Conservation (phyloP, 1,140 invertebrate species). For the Drosophila bocqueti region DNA sequence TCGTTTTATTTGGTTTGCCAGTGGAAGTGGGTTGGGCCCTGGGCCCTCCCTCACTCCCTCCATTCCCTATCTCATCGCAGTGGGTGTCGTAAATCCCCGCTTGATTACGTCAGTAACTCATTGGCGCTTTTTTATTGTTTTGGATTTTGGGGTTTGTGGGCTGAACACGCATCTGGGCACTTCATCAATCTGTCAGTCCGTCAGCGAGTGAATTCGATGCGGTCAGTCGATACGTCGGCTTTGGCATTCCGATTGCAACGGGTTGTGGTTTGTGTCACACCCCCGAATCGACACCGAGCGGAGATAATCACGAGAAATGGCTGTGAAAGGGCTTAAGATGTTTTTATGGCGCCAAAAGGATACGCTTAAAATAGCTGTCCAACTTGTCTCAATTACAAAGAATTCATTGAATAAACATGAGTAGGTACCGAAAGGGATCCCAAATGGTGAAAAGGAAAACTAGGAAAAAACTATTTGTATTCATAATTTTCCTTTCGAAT, state of each 20-base stretch:
- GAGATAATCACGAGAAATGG: conserved; percentile 12
- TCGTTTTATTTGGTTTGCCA: conserved; percentile 54
- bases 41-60: conserved; percentile 4
- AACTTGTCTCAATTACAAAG: background rate
- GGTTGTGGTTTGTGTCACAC: conserved; percentile 45
- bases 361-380: background rate
- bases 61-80: conserved; percentile 11
- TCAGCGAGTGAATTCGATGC: conserved; percentile 44
- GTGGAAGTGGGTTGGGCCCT: conserved; percentile 41
- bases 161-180: conserved; percentile 44
- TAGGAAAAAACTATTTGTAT: background rate
- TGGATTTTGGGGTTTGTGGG: conserved; percentile 16
- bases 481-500: background rate
- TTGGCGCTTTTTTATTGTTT: conserved; percentile 29
- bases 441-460: background rate
- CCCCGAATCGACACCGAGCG: background rate
- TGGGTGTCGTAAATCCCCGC: conserved; percentile 50
- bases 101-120: conserved; percentile 69
- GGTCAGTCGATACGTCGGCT: conserved; percentile 44
- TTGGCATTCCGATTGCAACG: conserved; percentile 36
- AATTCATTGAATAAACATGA: background rate
- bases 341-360: background rate
- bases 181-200: conserved; percentile 47
- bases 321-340: conserved; percentile 16
- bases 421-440: background rate